Evolutionary conservation across 2,113 vertebrate species (phyloP).

Genomic region (Bos javanicus): DNA sequence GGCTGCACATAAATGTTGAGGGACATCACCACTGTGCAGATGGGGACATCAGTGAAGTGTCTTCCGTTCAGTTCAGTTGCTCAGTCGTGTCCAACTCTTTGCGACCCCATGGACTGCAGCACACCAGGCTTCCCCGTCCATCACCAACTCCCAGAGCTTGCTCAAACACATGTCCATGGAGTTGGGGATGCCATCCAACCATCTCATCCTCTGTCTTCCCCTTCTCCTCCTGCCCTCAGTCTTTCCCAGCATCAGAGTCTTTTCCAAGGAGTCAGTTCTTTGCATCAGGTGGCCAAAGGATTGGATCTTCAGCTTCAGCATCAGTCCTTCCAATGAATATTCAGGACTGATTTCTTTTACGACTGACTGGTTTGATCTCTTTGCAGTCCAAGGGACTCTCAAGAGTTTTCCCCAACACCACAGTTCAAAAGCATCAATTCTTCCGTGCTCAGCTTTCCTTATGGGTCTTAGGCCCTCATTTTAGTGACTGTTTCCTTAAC

Average conservation of each 20-base stretch:
- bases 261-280: background rate
- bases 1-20: fast-evolving
- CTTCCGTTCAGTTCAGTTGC: background rate
- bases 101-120: background rate
- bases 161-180: background rate
- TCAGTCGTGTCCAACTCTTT: background rate
- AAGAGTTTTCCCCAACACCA: background rate
- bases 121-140: background rate
- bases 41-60: background rate
- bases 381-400: background rate
- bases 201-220: background rate
- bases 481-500: background rate
- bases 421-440: background rate
- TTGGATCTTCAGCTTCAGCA: background rate
- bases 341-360: background rate
- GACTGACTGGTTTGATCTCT: background rate
- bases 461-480: background rate
- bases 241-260: background rate
- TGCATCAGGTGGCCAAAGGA: background rate
- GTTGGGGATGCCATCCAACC: background rate
- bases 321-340: background rate
- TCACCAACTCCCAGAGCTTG: background rate
- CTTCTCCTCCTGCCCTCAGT: background rate
- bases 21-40: background rate
- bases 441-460: background rate